Base-by-base conservation (phyloP, 2,797 vertebrate species). In the Arctocebus calabarensis region DNA sequence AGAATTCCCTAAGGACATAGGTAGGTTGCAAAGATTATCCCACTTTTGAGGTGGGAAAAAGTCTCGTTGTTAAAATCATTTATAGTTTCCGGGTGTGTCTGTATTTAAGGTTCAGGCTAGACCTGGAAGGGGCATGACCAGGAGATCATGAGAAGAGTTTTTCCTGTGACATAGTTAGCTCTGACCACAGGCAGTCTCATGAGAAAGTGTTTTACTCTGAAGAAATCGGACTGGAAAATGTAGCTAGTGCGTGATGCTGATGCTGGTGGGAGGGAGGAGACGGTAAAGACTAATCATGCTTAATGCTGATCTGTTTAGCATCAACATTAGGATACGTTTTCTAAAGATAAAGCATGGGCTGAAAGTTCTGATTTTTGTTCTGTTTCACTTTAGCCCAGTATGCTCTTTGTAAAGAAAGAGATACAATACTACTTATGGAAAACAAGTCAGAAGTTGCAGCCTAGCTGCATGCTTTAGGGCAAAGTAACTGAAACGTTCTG, bases 31-130 rank as follows among this genome's bases (percentile, higher is more conserved):
- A 73, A 90, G 93, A 83, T 85, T 27, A 94, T 81, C 91, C 95
- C 77, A 62, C 84, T 96, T 96, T 95, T 88, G 87, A 96, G 95
- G 94, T 96, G 89, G 95, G 84, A 79, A 95, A 75, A 82, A 3
- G 52, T 92, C 77, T 87, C 74, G 84, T 79, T 90, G 94, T 95
- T 96, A 93, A 96, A 93, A 87, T 79, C 7, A 19, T 96, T 96
- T 95, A 84, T 74, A 90, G 7, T 95, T 95, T 95, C 87, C 3
- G 52, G 91, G 77, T 89, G 89, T 90, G 81, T 95, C 95, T 92
- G 27, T 52, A 59, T 64, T 59, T 91, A 83, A 43, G 68, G 73
- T 84, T 71, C 52, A 40, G 73, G 78, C 92, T 34, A 55, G 91
- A 86, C 74, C 84, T 88, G 91, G 85, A 84, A 61, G 59, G 43